phyloP scores from a whole-genome alignment of 2,113 vertebrate species.

The Bungarus multicinctus region DNA sequence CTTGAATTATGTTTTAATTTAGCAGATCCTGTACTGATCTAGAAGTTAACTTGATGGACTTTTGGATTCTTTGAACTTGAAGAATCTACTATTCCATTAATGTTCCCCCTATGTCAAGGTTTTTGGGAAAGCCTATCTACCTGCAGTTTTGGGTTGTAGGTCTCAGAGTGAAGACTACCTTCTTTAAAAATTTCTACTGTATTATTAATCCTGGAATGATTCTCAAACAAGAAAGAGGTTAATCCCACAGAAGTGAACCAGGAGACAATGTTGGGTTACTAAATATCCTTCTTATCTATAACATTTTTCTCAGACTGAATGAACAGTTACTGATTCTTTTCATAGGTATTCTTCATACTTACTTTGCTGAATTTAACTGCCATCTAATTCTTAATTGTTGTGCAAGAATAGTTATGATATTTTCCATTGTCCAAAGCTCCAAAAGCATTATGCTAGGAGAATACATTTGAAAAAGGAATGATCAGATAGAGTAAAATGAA shows the following conservation, averaged over 20 bases:
- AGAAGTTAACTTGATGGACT: neutral
- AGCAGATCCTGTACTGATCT: neutral
- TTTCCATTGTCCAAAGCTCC: neutral
- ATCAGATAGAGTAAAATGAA: slow-evolving; percentile 24
- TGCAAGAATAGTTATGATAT: neutral
- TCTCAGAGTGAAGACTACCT: neutral
- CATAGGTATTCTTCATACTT: no score
- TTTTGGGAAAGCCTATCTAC: neutral
- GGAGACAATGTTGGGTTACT: neutral
- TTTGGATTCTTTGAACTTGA: neutral
- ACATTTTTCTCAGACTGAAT: neutral
- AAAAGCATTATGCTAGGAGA: neutral
- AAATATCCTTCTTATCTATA: neutral
- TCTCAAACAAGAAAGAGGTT: neutral
- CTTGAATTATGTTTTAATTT: neutral
- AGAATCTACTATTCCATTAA: neutral
- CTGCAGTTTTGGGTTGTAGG: no score
- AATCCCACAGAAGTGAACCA: neutral
- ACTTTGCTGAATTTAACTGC: neutral
- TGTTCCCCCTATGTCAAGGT: neutral
- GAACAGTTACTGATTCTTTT: neutral
- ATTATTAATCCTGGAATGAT: neutral
- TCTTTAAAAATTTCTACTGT: neutral
- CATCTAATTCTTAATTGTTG: neutral
- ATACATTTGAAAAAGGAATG: slow-evolving; percentile 45